Evolutionary conservation across 2,888 invertebrate species (phyloP).

Genomic region (Dioctria linearis): DNA sequence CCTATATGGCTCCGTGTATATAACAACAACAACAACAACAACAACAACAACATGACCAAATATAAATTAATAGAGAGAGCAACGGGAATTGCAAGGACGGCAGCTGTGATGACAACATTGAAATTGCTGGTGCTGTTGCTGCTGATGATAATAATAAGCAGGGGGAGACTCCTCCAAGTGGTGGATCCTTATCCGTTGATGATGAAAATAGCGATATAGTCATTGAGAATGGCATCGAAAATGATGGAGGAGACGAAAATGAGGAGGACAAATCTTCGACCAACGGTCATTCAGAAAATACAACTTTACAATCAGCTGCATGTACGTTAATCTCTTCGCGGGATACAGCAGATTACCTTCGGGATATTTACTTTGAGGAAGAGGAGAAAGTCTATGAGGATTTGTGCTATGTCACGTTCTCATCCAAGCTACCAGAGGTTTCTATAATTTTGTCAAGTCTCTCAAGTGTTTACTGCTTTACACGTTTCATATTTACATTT

Average conservation of each 20-base stretch:
- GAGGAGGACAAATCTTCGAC: conserved; percentile 51
- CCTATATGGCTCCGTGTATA: too few species aligned
- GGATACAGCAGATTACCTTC: conserved; percentile 67
- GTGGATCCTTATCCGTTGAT: conserved; percentile 67
- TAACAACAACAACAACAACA: too few species aligned
- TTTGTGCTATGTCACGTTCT: conserved; percentile 88
- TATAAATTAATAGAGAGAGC: conserved; percentile 60
- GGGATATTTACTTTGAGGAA: conserved; percentile 70
- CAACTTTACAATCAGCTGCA: conserved; percentile 65
- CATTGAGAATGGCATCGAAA: conserved; percentile 66
- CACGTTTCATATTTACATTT: conserved; percentile 6
- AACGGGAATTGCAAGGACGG: conserved; percentile 62
- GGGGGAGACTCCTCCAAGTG: neutral
- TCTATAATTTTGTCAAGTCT: conserved; percentile 56
- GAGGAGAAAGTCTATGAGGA: conserved; percentile 91
- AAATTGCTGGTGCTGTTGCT: too few species aligned
- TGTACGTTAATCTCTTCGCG: conserved; percentile 64
- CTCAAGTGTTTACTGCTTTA: neutral
- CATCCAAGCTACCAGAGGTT: conserved; percentile 80
- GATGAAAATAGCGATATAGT: conserved; percentile 70
- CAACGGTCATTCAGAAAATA: conserved; percentile 33
- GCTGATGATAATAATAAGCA: too few species aligned
- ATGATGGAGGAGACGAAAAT: conserved; percentile 63
- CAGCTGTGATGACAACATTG: conserved; percentile 62
- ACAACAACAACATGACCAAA: too few species aligned